Evolutionary conservation across 2,888 invertebrate species (phyloP), one percentile per base, ranked within the genome.

Genomic region (Polymixis flavicincta): DNA sequence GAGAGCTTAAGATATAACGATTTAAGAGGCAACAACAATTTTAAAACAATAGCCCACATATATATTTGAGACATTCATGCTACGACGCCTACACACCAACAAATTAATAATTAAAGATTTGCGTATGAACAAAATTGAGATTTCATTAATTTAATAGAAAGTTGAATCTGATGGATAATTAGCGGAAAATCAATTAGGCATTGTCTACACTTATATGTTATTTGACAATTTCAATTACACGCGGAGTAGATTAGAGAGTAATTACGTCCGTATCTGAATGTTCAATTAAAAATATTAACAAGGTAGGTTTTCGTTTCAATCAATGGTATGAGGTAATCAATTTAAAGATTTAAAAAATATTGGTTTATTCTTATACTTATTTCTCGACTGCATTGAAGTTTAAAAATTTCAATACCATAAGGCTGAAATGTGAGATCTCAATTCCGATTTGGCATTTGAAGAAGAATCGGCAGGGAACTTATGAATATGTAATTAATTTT

Each of bases 251-350:
- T 81, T 72, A 83, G 22, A 65, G 50, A 42, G 60, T 61, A 42
- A 83, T 78, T 83, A 78, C 48, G 22, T 54, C 42, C 57, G 42
- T 64, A 57, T 45, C 22, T 37, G 32, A 69, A 83, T 69, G 57
- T 73, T 69, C 60, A 69, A 73, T 83, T 78, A 50, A 69, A 69
- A 72, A 69, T 72, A 66, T 72, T 72, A 81, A 65, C 65, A 57
- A 48, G 0, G 42, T 65, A 64, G 28, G n/a, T 79, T 63, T 54
- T 11, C 19, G 55, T 66, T 60, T n/a, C 32, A 59, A 32, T 72
- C 28, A 67, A 50, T 17, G 22, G 25, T 60, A 55, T 67, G 59
- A 54, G 14, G 48, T 71, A 68, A 64, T 67, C 57, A 81, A 57
- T 75, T 63, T 48, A 55, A 55, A 81, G 6, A 74, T 52, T 55